Evolutionary conservation across 2,797 vertebrate genomes (phyloP).

Genomic region (Coluber constrictor): DNA sequence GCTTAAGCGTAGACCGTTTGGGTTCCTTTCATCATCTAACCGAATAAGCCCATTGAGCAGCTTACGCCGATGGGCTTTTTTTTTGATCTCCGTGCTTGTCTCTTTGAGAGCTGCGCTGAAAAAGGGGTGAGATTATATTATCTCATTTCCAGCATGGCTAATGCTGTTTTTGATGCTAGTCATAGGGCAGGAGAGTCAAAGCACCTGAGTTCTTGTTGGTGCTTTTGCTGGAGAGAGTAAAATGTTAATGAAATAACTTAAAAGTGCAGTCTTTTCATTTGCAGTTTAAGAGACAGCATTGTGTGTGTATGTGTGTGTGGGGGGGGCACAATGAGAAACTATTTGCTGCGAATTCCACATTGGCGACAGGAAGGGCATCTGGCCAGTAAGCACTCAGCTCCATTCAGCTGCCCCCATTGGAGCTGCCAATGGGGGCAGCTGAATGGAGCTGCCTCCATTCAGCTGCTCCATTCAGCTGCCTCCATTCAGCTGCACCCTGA

Average conservation of each 20-base stretch:
- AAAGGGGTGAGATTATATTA: conserved; percentile 40
- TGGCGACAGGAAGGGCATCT: too few relatives aligned
- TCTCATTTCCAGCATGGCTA: conserved; percentile 46
- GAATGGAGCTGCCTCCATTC: too few relatives aligned
- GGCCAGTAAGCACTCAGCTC: too few relatives aligned
- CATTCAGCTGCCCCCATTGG: too few relatives aligned
- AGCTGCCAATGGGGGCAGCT: too few relatives aligned
- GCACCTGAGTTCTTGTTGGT: neutral
- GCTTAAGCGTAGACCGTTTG: conserved; percentile 43
- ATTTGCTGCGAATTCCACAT: too few relatives aligned
- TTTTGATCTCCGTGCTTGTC: conserved; percentile 5
- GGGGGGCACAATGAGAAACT: too few relatives aligned
- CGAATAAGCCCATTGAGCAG: conserved; percentile 41
- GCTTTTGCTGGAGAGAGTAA: neutral
- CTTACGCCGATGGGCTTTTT: neutral
- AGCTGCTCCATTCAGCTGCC: too few relatives aligned
- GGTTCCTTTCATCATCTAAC: conserved; percentile 63
- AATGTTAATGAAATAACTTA: neutral
- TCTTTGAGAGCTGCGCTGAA: conserved; percentile 45
- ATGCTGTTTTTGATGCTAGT: conserved; percentile 31
- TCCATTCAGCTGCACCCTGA: too few relatives aligned
- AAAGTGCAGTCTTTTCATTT: neutral
- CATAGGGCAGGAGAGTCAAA: neutral
- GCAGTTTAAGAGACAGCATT: neutral
- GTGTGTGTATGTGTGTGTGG: too few relatives aligned